Evolutionary conservation across 2,888 invertebrate genomes (phyloP).

Genomic region (Xanthia togata): DNA sequence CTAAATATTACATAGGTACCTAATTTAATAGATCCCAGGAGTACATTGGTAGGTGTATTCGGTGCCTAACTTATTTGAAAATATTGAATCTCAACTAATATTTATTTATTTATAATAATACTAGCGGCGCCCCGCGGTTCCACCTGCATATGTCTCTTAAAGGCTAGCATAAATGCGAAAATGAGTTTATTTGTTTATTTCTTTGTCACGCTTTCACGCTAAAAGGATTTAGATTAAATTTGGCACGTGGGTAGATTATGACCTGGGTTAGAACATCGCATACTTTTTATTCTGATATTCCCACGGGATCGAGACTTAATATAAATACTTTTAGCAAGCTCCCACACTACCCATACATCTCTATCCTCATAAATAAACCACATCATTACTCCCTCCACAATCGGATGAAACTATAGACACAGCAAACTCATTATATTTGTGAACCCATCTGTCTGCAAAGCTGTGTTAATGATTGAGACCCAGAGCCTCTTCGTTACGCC

Average conservation of each 20-base stretch:
- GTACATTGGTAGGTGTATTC: background rate
- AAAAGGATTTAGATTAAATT: too few species aligned
- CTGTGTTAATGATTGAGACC: slow-evolving; percentile 52
- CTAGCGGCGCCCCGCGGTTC: too few species aligned
- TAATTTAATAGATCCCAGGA: slow-evolving; percentile 8
- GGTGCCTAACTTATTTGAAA: background rate
- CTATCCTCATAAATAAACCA: slow-evolving; percentile 3
- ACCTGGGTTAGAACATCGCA: too few species aligned
- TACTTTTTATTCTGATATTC: too few species aligned
- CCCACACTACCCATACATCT: background rate
- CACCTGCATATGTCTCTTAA: too few species aligned
- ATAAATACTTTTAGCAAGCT: background rate
- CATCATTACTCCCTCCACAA: slow-evolving; percentile 40
- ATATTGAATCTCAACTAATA: background rate
- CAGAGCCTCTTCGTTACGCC: slow-evolving; percentile 35
- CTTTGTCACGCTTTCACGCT: too few species aligned
- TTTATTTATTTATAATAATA: too few species aligned
- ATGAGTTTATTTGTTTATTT: too few species aligned
- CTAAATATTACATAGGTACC: background rate
- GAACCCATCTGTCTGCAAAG: slow-evolving; percentile 47
- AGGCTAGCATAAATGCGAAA: too few species aligned
- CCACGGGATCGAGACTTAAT: too few species aligned
- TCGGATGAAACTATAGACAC: slow-evolving; percentile 41
- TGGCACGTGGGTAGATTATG: too few species aligned
- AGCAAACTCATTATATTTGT: slow-evolving; percentile 62